Evolutionary conservation across 2,113 vertebrate genomes (phyloP), one percentile per base, ranked within the genome.

Genomic region (Axis porcinus): DNA sequence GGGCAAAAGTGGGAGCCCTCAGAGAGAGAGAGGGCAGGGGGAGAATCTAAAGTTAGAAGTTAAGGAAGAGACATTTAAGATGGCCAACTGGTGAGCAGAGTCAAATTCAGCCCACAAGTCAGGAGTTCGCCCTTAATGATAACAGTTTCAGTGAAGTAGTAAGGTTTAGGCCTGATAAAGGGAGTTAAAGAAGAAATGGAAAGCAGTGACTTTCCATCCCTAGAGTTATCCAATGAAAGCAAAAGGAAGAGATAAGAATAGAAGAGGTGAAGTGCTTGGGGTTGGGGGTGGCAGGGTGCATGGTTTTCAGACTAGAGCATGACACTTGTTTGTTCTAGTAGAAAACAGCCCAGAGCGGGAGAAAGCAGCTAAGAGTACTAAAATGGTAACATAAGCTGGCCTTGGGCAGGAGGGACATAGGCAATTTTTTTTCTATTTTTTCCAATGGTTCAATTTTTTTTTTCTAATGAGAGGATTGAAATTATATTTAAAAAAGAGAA

Each of bases 401-500:
- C 43, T 27, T 33, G n/a, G 58, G 15, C 3, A 19, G 10, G 14
- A 40, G 43, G 30, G 30, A 52, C 36, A 33, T 3, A 16, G 11
- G 64, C 0, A 74, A 6, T 0, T 43, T 64, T 84, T 64, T 84
- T 58, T 43, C 33, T 62, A 1, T 4, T 57, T 58, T 83, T 92
- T 45, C 30, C 17, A 33, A 25, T 28, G 54, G 13, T 85, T 19
- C 17, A 30, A 30, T 45, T 81, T 67, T 43, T 64, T 45, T 97
- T 85, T 62, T 50, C 28, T 27, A 95, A 93, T 17, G 25, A 90
- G 21, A 83, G 57, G 7, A 91, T 57, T 93, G 17, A 95, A 92
- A 74, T 62, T 76, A 33, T 84, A 64, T 60, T 93, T 5, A 3
- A 93, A 97, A 96, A 90, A 74, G 70, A 91, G n/a, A 95, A 97